Evolutionary conservation across 23 tunicate species (phyloP).

Genomic region (Phallusia fumigata): DNA sequence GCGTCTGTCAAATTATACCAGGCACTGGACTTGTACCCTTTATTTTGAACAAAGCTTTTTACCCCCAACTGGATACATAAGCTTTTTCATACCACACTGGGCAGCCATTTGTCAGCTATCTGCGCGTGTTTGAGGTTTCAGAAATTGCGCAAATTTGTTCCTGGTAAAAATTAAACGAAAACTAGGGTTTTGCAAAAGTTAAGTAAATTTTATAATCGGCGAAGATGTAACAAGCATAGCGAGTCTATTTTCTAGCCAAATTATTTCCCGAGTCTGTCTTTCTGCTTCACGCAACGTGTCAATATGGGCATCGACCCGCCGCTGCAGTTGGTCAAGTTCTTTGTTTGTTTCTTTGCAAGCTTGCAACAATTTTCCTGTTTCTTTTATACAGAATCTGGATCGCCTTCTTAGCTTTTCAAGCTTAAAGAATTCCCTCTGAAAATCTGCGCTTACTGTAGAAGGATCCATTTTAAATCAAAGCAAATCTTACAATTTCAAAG

Average conservation of each 20-base stretch:
- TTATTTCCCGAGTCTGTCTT: slow-evolving; percentile 3
- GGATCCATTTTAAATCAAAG: too few species aligned
- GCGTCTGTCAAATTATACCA: background rate
- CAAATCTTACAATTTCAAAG: too few species aligned
- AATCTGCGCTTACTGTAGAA: background rate
- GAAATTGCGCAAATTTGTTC: too few species aligned
- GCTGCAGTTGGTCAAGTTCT: background rate
- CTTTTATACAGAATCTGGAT: background rate
- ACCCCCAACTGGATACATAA: too few species aligned
- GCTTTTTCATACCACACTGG: too few species aligned
- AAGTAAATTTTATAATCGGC: too few species aligned
- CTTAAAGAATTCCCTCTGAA: background rate
- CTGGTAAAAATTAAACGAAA: too few species aligned
- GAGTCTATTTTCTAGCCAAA: slow-evolving; percentile 38
- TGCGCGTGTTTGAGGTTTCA: too few species aligned
- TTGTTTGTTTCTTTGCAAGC: background rate
- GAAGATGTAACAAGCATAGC: background rate
- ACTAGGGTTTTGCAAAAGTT: too few species aligned
- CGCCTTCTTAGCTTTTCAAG: background rate
- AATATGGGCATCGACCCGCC: background rate
- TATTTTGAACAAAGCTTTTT: too few species aligned
- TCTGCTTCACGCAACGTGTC: background rate
- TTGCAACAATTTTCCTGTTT: background rate
- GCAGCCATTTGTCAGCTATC: too few species aligned
- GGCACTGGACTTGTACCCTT: slow-evolving; percentile 1